Conservation (phyloP, 1,140 invertebrate genomes). For the Neodiprion lecontei region DNA sequence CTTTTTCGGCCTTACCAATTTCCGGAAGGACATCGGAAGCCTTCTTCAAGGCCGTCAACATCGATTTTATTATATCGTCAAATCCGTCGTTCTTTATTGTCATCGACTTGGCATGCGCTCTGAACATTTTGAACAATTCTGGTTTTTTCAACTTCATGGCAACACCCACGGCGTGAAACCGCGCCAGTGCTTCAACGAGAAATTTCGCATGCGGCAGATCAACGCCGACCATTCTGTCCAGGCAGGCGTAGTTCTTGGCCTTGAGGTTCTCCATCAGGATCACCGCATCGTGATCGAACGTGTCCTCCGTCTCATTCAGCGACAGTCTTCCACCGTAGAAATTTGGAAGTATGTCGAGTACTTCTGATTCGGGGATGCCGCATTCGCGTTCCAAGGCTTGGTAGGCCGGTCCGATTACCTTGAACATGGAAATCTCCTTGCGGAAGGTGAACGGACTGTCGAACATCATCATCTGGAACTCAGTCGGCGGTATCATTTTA, state of each 20-base stretch:
- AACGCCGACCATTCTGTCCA: conserved; percentile 59
- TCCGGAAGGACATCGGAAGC: conserved; percentile 38
- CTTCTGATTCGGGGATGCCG: conserved; percentile 46
- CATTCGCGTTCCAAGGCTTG: conserved; percentile 46
- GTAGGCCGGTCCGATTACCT: conserved; percentile 46
- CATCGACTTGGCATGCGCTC: conserved; percentile 36
- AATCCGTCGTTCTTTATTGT: neutral
- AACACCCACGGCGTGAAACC: conserved; percentile 66
- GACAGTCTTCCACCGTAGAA: conserved; percentile 65
- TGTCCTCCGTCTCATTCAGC: conserved; percentile 43
- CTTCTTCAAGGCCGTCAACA: neutral
- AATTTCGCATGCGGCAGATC: conserved; percentile 60
- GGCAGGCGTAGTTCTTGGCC: conserved; percentile 56
- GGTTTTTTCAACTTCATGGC: conserved; percentile 63
- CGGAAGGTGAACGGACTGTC: conserved; percentile 53
- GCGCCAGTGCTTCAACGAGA: conserved; percentile 61
- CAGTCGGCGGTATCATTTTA: conserved; percentile 53
- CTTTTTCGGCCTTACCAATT: conserved; percentile 38
- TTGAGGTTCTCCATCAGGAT: conserved; percentile 68
- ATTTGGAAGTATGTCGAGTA: conserved; percentile 59
- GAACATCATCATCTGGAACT: conserved; percentile 48
- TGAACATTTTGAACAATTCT: conserved; percentile 58
- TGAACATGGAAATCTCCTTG: conserved; percentile 54
- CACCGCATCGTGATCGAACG: conserved; percentile 64
- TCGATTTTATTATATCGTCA: conserved; percentile 33